A percentile compares a stretch with the other conserved stretches of the same genome.
Conservation (phyloP, 2,888 invertebrate species). For the Apotomis turbidana region DNA sequence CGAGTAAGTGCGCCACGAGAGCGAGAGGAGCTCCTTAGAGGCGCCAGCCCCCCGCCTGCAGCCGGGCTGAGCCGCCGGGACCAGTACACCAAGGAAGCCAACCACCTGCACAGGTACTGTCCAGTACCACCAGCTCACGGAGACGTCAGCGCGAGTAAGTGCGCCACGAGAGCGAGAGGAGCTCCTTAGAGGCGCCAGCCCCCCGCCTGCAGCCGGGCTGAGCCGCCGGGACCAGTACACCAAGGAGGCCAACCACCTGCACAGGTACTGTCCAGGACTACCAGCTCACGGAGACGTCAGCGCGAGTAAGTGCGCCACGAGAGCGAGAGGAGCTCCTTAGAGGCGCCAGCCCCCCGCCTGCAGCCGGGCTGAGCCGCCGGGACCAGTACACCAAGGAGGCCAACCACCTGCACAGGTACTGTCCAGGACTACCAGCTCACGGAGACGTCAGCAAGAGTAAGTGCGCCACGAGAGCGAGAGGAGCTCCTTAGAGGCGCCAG, state of each 20-base stretch:
- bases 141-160: constrained; percentile 86
- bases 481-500: background rate
- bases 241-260: constrained; percentile 93
- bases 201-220: constrained; percentile 82
- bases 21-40: constrained; percentile 93
- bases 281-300: background rate
- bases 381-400: constrained; percentile 87
- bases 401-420: constrained; percentile 88
- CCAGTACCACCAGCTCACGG: constrained; percentile 95
- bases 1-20: constrained; percentile 92
- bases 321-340: background rate
- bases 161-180: constrained; percentile 90
- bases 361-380: background rate
- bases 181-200: constrained; percentile 81
- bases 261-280: constrained; percentile 75
- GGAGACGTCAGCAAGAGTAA: background rate
- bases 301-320: background rate
- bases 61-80: constrained; percentile 93
- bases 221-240: constrained; percentile 95
- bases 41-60: constrained; percentile 74
- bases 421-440: background rate
- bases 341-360: background rate
- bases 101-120: constrained; percentile 88
- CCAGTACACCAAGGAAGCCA: constrained; percentile 95
- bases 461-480: background rate